Conservation (phyloP, 1,140 invertebrate species). For the Drosophila bifasciata region DNA sequence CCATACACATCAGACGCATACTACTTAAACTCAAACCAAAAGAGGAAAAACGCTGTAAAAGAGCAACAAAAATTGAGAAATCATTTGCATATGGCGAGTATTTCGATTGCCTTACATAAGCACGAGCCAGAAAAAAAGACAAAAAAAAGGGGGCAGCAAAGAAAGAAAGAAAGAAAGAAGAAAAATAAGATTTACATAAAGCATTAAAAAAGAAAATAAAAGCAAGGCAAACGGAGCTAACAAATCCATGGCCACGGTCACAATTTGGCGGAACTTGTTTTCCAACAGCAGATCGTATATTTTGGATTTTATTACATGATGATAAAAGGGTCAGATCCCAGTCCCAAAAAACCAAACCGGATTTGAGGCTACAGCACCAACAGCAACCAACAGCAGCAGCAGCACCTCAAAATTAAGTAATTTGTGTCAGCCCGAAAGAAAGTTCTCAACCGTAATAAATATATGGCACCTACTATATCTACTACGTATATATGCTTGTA, state of each 20-base stretch:
- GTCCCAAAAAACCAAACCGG: slow-evolving; percentile 55
- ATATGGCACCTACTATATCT: slow-evolving; percentile 16
- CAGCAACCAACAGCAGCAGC: slow-evolving; percentile 5
- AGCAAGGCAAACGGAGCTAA: slow-evolving; percentile 47
- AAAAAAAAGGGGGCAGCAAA: slow-evolving; percentile 34
- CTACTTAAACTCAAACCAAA: neutral
- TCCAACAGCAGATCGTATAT: slow-evolving; percentile 29
- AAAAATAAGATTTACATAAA: slow-evolving; percentile 65
- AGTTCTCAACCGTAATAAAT: slow-evolving; percentile 75
- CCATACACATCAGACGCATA: too few relatives aligned
- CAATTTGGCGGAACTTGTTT: slow-evolving; percentile 81
- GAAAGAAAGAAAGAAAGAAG: slow-evolving; percentile 18
- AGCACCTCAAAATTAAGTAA: slow-evolving; percentile 58
- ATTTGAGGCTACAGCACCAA: slow-evolving; percentile 17
- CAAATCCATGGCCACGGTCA: slow-evolving; percentile 80
- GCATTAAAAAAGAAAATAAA: slow-evolving; percentile 55
- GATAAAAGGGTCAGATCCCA: slow-evolving; percentile 48
- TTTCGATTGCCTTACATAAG: slow-evolving; percentile 70
- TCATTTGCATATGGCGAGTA: slow-evolving; percentile 63
- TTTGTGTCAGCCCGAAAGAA: slow-evolving; percentile 63
- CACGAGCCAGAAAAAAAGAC: slow-evolving; percentile 16
- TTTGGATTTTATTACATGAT: slow-evolving; percentile 72
- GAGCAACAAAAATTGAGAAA: slow-evolving; percentile 59
- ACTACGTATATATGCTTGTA: neutral
- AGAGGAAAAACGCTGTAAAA: slow-evolving; percentile 40